A percentile compares a stretch with the other conserved stretches of the same genome.
Conservation (phyloP, 2,113 vertebrate species). For the Seriola aureovittata region DNA sequence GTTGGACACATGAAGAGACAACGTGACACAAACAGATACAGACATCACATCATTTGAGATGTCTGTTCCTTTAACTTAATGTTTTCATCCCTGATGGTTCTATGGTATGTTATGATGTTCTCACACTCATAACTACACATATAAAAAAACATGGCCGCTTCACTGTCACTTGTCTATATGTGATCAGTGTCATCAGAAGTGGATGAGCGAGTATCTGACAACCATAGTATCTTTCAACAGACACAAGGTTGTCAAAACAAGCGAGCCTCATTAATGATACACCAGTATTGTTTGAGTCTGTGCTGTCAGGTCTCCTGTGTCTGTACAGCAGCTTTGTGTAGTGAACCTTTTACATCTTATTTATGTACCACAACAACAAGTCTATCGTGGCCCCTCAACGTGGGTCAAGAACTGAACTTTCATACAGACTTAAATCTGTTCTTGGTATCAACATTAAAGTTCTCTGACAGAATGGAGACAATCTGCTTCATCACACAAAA, state of each 20-base stretch:
- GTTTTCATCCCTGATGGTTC: neutral
- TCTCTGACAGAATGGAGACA: neutral
- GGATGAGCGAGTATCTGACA: neutral
- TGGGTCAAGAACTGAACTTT: neutral
- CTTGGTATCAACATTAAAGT: neutral
- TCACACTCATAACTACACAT: neutral
- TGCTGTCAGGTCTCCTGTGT: neutral
- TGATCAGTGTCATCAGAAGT: neutral
- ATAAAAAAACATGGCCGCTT: neutral
- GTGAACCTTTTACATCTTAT: neutral
- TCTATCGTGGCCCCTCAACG: neutral
- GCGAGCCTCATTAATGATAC: neutral
- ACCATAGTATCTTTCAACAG: neutral
- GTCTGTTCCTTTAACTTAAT: neutral
- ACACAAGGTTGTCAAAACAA: neutral
- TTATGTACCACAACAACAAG: neutral
- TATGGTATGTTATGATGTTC: neutral
- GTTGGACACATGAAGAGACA: neutral
- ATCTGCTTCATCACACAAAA: neutral
- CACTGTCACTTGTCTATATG: neutral
- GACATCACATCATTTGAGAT: neutral
- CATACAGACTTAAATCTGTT: neutral
- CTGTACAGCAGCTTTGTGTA: neutral
- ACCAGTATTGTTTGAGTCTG: neutral
- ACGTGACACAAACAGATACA: neutral